These are phyloP conservation scores for Leptinotarsa lineolata DNA, from an alignment of 1,140 invertebrate species.

Conservation along the genomic window DNA sequence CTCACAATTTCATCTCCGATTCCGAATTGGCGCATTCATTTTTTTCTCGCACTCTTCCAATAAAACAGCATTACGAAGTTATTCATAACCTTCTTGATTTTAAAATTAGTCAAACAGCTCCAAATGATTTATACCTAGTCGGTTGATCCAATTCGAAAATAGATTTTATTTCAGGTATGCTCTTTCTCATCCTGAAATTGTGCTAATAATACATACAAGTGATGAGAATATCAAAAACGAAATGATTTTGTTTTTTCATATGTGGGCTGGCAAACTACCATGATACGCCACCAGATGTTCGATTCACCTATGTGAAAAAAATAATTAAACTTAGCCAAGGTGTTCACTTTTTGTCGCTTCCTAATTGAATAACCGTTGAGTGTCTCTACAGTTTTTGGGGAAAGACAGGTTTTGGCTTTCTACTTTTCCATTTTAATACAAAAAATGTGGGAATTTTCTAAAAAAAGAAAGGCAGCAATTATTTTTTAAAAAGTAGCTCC, in stretches of 20 bases:
- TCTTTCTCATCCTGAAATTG: background rate
- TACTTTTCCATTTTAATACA: too few species aligned
- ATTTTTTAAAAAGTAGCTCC: too few species aligned
- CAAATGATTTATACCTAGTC: slow-evolving; percentile 3
- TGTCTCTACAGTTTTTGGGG: too few species aligned
- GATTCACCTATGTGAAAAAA: too few species aligned
- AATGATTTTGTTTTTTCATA: background rate
- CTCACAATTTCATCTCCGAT: too few species aligned
- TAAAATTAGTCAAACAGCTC: background rate
- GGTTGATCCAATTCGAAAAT: slow-evolving; percentile 8
- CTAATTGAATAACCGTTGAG: too few species aligned
- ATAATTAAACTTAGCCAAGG: too few species aligned
- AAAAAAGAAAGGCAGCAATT: too few species aligned
- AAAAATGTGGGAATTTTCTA: too few species aligned
- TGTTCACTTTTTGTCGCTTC: too few species aligned
- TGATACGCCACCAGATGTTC: background rate
- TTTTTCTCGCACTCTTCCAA: background rate
- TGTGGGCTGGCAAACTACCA: background rate
- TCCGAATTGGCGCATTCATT: too few species aligned
- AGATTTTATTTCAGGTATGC: slow-evolving; percentile 6
- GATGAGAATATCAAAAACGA: background rate
- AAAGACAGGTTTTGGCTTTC: too few species aligned
- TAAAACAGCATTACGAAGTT: background rate
- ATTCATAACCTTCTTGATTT: slow-evolving; percentile 2
- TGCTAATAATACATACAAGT: slow-evolving; percentile 6